Evolutionary conservation across 2,888 invertebrate genomes (phyloP).

Genomic region (Limnephilus lunatus): DNA sequence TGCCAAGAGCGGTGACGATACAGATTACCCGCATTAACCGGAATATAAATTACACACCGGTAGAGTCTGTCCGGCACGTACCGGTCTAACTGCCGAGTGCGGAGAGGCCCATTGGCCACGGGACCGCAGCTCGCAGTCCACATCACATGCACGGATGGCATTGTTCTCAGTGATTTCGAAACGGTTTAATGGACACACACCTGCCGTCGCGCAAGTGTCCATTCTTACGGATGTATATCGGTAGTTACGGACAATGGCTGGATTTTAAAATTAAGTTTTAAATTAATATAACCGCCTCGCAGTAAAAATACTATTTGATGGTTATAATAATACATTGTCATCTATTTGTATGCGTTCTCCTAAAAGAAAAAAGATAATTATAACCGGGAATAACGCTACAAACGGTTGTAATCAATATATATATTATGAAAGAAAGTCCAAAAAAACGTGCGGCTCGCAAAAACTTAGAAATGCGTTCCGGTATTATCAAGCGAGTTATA

Average conservation of each 20-base stretch:
- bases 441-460: too few relatives aligned
- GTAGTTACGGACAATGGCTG: slow-evolving; percentile 7
- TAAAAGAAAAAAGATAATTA: too few relatives aligned
- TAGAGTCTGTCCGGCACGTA: slow-evolving; percentile 39
- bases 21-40: slow-evolving; percentile 64
- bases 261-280: slow-evolving; percentile 1
- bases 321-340: too few relatives aligned
- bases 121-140: background rate
- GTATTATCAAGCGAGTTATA: too few relatives aligned
- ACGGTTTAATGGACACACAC: slow-evolving; percentile 56
- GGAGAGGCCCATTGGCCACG: slow-evolving; percentile 27
- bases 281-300: background rate
- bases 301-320: too few relatives aligned
- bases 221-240: slow-evolving; percentile 50
- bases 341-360: too few relatives aligned
- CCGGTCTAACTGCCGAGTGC: slow-evolving; percentile 30
- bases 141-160: slow-evolving; percentile 28
- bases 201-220: slow-evolving; percentile 51
- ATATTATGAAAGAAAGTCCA: too few relatives aligned
- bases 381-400: too few relatives aligned
- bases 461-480: too few relatives aligned
- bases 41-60: slow-evolving; percentile 58
- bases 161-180: slow-evolving; percentile 52
- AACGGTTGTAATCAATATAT: too few relatives aligned
- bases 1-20: slow-evolving; percentile 55